Base-by-base conservation (phyloP, 2,888 invertebrate genomes). In the Cepaea hortensis region DNA sequence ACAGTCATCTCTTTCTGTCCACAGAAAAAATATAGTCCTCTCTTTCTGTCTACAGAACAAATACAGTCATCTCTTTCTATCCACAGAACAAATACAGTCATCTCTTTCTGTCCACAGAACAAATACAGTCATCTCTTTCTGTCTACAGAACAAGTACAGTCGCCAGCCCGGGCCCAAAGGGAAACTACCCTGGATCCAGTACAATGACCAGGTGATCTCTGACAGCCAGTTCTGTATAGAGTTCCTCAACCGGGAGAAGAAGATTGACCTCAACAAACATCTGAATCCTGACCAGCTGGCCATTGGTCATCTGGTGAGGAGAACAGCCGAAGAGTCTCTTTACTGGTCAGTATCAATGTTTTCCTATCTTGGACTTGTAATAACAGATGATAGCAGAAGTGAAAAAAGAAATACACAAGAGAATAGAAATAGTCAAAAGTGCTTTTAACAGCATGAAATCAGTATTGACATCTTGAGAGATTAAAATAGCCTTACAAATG, bases 171-270 rank as follows among this genome's bases (percentile, higher is more conserved):
- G 93, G 15, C 90, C 91, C 2, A 93, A 93, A 85, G 94, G 93
- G 2, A 93, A 93, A 88, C 89, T 90, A 2, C 94, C 94, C 0
- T 94, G 93, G 93, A 93, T 94, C 18, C 91, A 91, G 15, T 92
- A 91, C 88, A 93, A 94, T 87, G 94, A 92, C 3, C 89, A 90
- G 46, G 91, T 91, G 23, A 84, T 94, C 0, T 90, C 91, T 2
- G 94, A 94, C 86, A 93, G 93, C 0, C 92, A 93, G 81, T 89
- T 93, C 70, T 91, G 91, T 83, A 91, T 94, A n/a, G 92, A 92
- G 80, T 92, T 91, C 87, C 89, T 94, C 79, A 92, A 90, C 76
- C 89, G 90, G 68, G 91, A 93, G 84, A 92, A 92, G 73, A 87
- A 88, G 18, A 89, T 92, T 79, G 91, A 93, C 89, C 88, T 94